Evolutionary conservation across 1,140 invertebrate genomes (phyloP).

Genomic region (Drosophila pectinifera): DNA sequence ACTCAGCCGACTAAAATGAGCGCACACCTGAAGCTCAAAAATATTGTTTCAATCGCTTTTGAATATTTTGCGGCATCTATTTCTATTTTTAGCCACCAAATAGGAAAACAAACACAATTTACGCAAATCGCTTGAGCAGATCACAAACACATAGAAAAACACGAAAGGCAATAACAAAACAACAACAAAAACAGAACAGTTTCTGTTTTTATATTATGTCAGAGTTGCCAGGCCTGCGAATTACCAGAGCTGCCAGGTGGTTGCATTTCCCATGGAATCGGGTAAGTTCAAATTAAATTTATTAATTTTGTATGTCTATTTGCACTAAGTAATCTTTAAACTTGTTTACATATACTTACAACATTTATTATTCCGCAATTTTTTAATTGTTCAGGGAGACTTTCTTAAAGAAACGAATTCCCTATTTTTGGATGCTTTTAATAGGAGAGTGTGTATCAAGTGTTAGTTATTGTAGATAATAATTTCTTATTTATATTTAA

Average conservation of each 20-base stretch:
- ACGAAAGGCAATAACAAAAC: slow-evolving; percentile 12
- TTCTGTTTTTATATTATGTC: slow-evolving; percentile 6
- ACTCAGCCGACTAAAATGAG: slow-evolving; percentile 36
- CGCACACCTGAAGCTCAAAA: slow-evolving; percentile 63
- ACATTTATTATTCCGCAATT: too few species aligned
- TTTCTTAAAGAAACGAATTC: too few species aligned
- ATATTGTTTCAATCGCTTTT: slow-evolving; percentile 61
- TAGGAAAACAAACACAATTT: slow-evolving; percentile 58
- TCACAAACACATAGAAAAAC: slow-evolving; percentile 14
- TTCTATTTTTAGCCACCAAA: slow-evolving; percentile 57
- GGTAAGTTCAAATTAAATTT: not conserved
- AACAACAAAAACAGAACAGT: slow-evolving; percentile 8
- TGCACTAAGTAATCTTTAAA: not conserved
- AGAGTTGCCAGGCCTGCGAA: slow-evolving; percentile 4
- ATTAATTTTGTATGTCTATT: not conserved
- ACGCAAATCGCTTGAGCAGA: slow-evolving; percentile 57
- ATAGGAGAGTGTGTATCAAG: too few species aligned
- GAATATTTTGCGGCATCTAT: slow-evolving; percentile 72
- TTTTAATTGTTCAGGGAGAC: too few species aligned
- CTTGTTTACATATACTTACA: too few species aligned
- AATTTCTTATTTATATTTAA: too few species aligned
- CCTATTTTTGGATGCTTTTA: too few species aligned
- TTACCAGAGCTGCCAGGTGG: slow-evolving; percentile 2
- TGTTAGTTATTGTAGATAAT: too few species aligned
- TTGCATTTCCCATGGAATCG: too few species aligned